Evolutionary conservation across 2,113 vertebrate species (phyloP).

Genomic region (Sphaerodactylus townsendi): DNA sequence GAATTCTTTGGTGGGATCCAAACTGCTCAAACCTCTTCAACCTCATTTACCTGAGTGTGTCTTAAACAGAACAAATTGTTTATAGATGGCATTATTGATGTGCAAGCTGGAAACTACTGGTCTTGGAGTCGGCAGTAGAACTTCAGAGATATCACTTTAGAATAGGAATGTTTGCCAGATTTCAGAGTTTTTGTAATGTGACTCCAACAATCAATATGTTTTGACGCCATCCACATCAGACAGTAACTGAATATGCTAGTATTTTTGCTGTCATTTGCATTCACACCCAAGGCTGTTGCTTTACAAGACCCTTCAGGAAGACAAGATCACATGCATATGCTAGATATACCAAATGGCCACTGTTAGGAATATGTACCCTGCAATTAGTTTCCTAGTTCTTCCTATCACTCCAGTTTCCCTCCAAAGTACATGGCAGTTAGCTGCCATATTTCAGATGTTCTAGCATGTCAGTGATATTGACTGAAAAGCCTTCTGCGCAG

Average conservation of each 20-base stretch:
- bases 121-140: rapidly evolving
- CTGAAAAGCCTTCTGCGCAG: conserved; percentile 55
- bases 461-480: conserved; percentile 52
- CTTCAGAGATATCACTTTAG: neutral
- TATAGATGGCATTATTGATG: rapidly evolving
- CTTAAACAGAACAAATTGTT: neutral
- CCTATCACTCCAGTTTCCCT: conserved; percentile 39
- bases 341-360: conserved; percentile 20
- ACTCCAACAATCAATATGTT: neutral
- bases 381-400: conserved; percentile 25
- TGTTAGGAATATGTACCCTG: neutral
- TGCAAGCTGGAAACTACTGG: rapidly evolving
- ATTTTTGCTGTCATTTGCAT: conserved; percentile 50
- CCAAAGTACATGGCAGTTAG: conserved; percentile 38
- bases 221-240: neutral
- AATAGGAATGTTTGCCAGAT: neutral
- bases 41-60: neutral
- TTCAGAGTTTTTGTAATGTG: conserved; percentile 28
- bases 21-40: too few species aligned
- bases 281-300: conserved; percentile 36
- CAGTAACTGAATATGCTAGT: neutral
- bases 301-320: conserved; percentile 8
- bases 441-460: conserved; percentile 56
- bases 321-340: neutral
- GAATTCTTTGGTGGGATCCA: too few species aligned